Evolutionary conservation across 2,888 invertebrate species (phyloP), one percentile per base, ranked within the genome.

Genomic region (Drosophila demipolita): DNA sequence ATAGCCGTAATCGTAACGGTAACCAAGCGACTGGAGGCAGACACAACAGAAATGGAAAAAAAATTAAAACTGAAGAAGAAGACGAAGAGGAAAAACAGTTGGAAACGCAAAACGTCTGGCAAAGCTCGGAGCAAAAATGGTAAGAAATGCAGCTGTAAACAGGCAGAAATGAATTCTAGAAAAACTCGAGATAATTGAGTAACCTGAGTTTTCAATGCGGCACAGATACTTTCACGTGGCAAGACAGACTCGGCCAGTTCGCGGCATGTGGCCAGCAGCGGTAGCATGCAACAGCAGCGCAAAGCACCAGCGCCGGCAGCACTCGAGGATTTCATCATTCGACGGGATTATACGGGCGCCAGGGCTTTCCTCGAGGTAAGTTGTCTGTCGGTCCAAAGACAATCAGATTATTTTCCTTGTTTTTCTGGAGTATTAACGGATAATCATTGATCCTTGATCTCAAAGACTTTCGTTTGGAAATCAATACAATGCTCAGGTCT

Each of bases 311-410:
- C 94, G 64, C 94, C 95, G n/a, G 96, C 97, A 0, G 96, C 97
- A 75, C 94, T 99, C 17, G 98, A 98, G 90, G 98, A 99, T 87
- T 99, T 98, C 91, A 94, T 99, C 23, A 93, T 96, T 29, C 96
- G 96, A 86, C 94, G 99, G 53, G 99, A 99, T 93, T 99, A 99
- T 92, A 96, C 97, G 0, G 99, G 99, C 11, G 99, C 98, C 0
- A 94, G 98, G 26, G 98, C 99, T 0, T 94, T 98, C 84, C 93
- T 99, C 7, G 99, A 99, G 95, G 98, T 98, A 92, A 73, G 38
- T 29, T 26, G 26, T 26, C 26, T 26, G 26, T 26, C 26, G 3
- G 26, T 26, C 29, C 5, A 29, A 29, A 29, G 29, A 29, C 29
- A 29, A 6, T 29, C n/a, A n/a, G 40, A 20, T 42, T 20, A 6